These are phyloP conservation scores for Gouania willdenowi DNA, from an alignment of 2,797 vertebrate genomes.

Conservation along the genomic window DNA sequence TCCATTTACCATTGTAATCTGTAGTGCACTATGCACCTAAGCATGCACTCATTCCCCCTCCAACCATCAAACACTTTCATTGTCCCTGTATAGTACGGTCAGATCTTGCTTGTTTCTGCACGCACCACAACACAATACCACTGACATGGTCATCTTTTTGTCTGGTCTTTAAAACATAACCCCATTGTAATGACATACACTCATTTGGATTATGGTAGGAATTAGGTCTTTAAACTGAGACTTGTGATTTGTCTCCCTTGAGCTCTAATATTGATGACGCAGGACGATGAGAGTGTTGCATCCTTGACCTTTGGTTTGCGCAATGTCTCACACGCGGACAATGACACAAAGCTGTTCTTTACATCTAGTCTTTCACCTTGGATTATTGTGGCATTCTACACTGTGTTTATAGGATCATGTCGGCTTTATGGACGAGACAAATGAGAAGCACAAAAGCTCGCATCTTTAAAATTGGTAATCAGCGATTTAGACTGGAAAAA, in stretches of 20 bases:
- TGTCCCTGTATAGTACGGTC: constrained; percentile 39
- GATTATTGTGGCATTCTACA: constrained; percentile 36
- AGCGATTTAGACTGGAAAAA: no score
- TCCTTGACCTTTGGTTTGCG: constrained; percentile 35
- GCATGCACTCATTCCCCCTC: constrained; percentile 62
- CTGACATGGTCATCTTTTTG: constrained; percentile 1
- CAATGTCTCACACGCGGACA: constrained; percentile 24
- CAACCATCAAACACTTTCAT: constrained; percentile 63
- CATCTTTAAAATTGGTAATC: no score
- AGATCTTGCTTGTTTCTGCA: constrained; percentile 5
- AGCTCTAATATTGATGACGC: constrained; percentile 35
- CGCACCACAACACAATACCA: constrained; percentile 7
- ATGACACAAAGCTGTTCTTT: constrained; percentile 38
- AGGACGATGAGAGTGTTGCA: constrained; percentile 18
- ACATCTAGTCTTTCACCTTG: constrained; percentile 27
- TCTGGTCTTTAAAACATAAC: constrained; percentile 10
- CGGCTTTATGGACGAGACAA: constrained; percentile 28
- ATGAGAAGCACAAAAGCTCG: no score
- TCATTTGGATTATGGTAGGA: background rate
- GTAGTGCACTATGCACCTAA: constrained; percentile 46
- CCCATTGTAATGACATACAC: constrained; percentile 5
- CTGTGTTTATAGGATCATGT: constrained; percentile 60
- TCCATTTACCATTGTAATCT: constrained; percentile 73
- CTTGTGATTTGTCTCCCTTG: constrained; percentile 36
- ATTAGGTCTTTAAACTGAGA: constrained; percentile 25